Base-by-base conservation (phyloP, 2,797 vertebrate genomes). In the Malurus splendens region DNA sequence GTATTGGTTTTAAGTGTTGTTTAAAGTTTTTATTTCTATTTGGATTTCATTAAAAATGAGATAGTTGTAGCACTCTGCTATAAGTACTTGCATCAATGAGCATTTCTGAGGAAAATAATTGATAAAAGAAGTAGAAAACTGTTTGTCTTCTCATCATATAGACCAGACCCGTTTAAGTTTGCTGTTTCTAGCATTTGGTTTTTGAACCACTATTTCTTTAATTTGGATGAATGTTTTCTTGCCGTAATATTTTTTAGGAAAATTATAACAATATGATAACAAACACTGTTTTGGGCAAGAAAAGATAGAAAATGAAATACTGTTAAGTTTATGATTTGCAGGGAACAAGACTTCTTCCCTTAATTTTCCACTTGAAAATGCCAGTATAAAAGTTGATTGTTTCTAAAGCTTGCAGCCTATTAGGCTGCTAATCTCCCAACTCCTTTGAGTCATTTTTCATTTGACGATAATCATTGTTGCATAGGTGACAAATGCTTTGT, bases 401-500 rank as follows among this genome's bases (percentile, higher is more conserved):
- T 96, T 95, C 72, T 79, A 88, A 93, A 94, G 67, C 30, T 89
- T 88, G 38, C 90, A 76, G 82, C 75, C 36, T 96, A 68, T 83
- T 95, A 93, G 93, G 48, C 79, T 92, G 78, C 45, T 94, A 92
- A 88, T 95, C 91, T 96, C 71, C 67, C 83, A 93, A 68, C 33
- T 73, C 66, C 87, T 95, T 85, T 3, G 0, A 92, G 77, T 86
- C 67, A 81, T 92, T 77, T 95, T 90, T 93, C 67, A 91, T 92
- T 95, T 86, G 82, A 79, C 95, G 60, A 76, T 64, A 72, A 94
- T 76, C 57, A 89, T 91, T 83, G 30, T 78, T 86, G 55, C 48
- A 77, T 59, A 95, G 90, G 54, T 92, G 74, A 95, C 85, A 96
- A 97, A 89, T 90, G 85, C 61, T 93, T 93, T 95, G 54, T 32